A percentile compares a stretch with the other conserved stretches of the same genome.
phyloP scores from a whole-genome alignment of 2,113 vertebrate species.

The Odocoileus hemionus region DNA sequence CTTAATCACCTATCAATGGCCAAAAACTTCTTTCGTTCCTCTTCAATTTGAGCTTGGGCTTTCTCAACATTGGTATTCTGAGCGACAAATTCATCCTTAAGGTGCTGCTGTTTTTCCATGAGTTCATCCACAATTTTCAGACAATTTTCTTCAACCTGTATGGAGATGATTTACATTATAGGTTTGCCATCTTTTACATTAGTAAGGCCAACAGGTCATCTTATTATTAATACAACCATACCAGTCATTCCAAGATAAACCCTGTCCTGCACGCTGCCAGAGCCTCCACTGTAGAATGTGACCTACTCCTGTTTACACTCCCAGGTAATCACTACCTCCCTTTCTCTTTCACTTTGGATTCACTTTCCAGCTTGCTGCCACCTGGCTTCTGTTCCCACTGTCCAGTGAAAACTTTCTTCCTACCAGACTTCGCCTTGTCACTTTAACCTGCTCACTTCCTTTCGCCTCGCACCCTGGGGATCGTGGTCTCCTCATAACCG shows the following conservation, averaged over 20 bases:
- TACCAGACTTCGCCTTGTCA: not conserved
- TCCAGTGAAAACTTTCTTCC: not conserved
- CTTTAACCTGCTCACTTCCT: not conserved
- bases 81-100: slow-evolving; percentile 78
- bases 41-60: slow-evolving; percentile 85
- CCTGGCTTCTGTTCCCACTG: not conserved
- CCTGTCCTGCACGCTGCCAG: rapidly evolving
- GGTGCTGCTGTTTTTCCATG: slow-evolving; percentile 77
- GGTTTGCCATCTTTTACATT: not conserved
- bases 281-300: not conserved
- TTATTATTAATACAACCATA: not conserved
- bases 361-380: not conserved
- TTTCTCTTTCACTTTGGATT: not conserved
- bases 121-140: slow-evolving; percentile 81
- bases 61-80: slow-evolving; percentile 80
- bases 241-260: not conserved
- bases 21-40: slow-evolving; percentile 79
- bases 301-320: not conserved
- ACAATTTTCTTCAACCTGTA: slow-evolving; percentile 78
- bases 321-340: not conserved
- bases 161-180: not conserved
- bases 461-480: not conserved
- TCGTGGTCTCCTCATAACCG: not conserved
- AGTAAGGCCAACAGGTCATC: not conserved
- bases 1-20: slow-evolving; percentile 84